Evolutionary conservation across 2,113 vertebrate species (phyloP).

Genomic region (Rhombomys opimus): DNA sequence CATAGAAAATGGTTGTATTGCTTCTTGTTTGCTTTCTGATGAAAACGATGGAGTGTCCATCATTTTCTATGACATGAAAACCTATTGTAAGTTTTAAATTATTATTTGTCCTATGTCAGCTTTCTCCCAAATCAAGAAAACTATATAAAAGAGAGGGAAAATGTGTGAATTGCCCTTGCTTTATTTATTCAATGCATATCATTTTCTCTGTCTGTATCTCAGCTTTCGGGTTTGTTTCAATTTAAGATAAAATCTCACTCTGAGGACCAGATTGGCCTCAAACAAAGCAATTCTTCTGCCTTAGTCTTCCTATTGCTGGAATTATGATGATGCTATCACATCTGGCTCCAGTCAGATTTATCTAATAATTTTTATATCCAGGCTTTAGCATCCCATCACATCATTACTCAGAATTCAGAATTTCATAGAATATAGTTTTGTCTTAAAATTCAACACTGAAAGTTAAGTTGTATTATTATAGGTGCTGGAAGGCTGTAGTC

Average conservation of each 20-base stretch:
- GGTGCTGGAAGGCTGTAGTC: not conserved
- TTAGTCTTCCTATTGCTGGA: not conserved
- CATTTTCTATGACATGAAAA: constrained; percentile 2
- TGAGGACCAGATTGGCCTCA: not conserved
- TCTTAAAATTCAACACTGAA: not conserved
- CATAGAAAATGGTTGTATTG: not conserved
- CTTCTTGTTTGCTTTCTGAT: not conserved
- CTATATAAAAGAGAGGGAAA: not conserved
- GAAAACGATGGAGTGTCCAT: not conserved
- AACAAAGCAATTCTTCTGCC: not conserved
- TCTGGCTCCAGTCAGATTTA: not conserved
- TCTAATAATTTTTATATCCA: not conserved
- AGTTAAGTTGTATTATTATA: not conserved
- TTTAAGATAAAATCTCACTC: not conserved
- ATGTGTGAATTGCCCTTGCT: not conserved
- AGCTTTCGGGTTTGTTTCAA: not conserved
- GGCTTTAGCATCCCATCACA: not conserved
- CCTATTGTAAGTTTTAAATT: not conserved
- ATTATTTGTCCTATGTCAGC: not conserved
- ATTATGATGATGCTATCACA: not conserved
- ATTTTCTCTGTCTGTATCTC: not conserved
- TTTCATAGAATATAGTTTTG: not conserved
- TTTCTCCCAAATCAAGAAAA: constrained; percentile 28
- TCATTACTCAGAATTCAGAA: not conserved
- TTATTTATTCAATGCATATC: not conserved